Conservation (phyloP, 2,888 invertebrate genomes). For the Zaprionus bogoriensis region DNA sequence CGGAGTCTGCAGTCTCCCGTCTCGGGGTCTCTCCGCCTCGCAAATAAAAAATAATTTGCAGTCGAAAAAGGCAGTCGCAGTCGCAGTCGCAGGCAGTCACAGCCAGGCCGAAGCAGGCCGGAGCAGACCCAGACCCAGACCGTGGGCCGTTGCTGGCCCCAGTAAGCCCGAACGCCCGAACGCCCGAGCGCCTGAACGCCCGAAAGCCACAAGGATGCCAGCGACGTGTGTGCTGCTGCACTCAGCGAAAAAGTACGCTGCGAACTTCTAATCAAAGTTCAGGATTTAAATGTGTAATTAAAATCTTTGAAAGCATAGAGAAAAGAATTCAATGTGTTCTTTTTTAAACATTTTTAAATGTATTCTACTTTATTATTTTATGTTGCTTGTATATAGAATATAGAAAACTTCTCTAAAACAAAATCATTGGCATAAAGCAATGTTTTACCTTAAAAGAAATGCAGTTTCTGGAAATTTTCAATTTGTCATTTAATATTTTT, state of each 20-base stretch:
- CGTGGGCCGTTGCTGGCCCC: neutral
- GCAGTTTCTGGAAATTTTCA: too few relatives aligned
- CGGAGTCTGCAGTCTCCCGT: too few relatives aligned
- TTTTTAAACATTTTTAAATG: too few relatives aligned
- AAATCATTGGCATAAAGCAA: too few relatives aligned
- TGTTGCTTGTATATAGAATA: too few relatives aligned
- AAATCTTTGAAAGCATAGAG: neutral
- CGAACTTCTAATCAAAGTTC: neutral
- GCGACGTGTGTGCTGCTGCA: constrained; percentile 1
- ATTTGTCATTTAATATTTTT: neutral
- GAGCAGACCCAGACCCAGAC: neutral
- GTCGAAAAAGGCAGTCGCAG: constrained; percentile 59
- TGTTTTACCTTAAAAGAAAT: too few relatives aligned
- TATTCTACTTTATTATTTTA: too few relatives aligned
- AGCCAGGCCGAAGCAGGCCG: constrained; percentile 1
- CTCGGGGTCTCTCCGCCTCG: constrained; percentile 48
- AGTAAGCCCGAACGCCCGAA: too few relatives aligned
- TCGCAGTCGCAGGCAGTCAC: constrained; percentile 35
- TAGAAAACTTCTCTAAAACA: too few relatives aligned
- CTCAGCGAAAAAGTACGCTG: neutral
- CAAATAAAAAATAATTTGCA: constrained; percentile 76
- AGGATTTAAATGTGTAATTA: neutral
- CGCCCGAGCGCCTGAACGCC: too few relatives aligned
- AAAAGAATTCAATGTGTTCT: too few relatives aligned
- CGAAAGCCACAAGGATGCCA: too few relatives aligned